Conservation (phyloP, 2,113 vertebrate species). For the Nansenia antarctica region DNA sequence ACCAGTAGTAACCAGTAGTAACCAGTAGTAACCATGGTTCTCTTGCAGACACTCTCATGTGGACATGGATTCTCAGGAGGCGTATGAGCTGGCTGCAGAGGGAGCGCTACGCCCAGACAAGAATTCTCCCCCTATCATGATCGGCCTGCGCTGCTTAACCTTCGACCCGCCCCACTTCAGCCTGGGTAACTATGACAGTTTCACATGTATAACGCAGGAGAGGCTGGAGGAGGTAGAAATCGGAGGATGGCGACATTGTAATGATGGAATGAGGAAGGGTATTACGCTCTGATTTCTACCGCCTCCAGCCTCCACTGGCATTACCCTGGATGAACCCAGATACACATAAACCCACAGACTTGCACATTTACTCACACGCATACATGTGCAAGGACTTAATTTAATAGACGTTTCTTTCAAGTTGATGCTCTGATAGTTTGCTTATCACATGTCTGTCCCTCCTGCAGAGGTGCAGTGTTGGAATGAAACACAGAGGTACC, state of each 20-base stretch:
- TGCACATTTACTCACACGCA: too few species aligned
- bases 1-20: too few species aligned
- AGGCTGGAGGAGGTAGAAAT: too few species aligned
- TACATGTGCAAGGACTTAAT: too few species aligned
- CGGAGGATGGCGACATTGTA: too few species aligned
- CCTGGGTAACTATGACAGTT: slow-evolving; percentile 83
- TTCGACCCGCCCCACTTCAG: slow-evolving; percentile 87
- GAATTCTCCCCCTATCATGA: slow-evolving; percentile 85
- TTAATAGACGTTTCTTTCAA: too few species aligned
- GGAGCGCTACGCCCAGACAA: slow-evolving; percentile 85
- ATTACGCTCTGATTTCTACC: too few species aligned
- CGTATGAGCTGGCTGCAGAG: slow-evolving; percentile 88
- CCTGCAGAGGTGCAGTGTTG: slow-evolving; percentile 87
- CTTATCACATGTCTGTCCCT: background rate
- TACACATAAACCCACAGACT: background rate
- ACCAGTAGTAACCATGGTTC: background rate
- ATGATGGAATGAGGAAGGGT: too few species aligned
- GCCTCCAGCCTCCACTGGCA: background rate
- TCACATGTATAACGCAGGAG: too few species aligned
- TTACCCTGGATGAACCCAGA: background rate
- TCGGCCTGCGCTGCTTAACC: slow-evolving; percentile 79
- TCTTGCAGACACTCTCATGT: slow-evolving; percentile 82
- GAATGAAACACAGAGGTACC: slow-evolving; percentile 90
- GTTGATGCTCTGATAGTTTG: too few species aligned
- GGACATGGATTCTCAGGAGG: slow-evolving; percentile 88